Conservation (phyloP, 2,888 invertebrate genomes). For the Sphaerophoria rueppellii region DNA sequence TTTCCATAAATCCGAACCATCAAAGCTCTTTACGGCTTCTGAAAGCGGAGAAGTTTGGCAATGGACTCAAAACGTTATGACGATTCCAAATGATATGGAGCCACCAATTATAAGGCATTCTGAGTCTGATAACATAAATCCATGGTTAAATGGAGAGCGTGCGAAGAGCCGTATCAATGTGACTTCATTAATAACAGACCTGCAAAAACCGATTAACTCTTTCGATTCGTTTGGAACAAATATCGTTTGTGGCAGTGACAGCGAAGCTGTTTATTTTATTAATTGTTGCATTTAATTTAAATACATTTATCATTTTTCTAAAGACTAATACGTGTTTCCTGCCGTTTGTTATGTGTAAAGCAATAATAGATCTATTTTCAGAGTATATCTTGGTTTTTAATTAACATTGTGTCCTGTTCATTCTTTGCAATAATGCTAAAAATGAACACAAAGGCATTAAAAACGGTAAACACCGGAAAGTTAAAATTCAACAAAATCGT, state of each 20-base stretch:
- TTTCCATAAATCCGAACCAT: slow-evolving; percentile 93
- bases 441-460: background rate
- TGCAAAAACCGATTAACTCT: slow-evolving; percentile 91
- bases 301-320: background rate
- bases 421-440: background rate
- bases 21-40: slow-evolving; percentile 92
- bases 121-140: slow-evolving; percentile 80
- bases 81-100: slow-evolving; percentile 73
- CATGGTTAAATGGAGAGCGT: slow-evolving; percentile 88
- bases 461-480: too few species aligned
- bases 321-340: too few species aligned
- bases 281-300: slow-evolving; percentile 83
- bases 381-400: too few species aligned
- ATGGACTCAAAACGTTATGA: slow-evolving; percentile 88
- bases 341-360: too few species aligned
- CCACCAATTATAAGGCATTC: slow-evolving; percentile 38
- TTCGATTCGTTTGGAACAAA: slow-evolving; percentile 90
- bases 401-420: too few species aligned
- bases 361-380: too few species aligned
- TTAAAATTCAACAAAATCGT: too few species aligned
- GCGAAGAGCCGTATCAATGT: slow-evolving; percentile 84
- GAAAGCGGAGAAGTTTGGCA: slow-evolving; percentile 93
- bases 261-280: slow-evolving; percentile 93
- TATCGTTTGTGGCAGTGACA: slow-evolving; percentile 92
- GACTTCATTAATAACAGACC: slow-evolving; percentile 87